Evolutionary conservation across 2,888 invertebrate genomes (phyloP).

Genomic region (Silvanus unidentatus): DNA sequence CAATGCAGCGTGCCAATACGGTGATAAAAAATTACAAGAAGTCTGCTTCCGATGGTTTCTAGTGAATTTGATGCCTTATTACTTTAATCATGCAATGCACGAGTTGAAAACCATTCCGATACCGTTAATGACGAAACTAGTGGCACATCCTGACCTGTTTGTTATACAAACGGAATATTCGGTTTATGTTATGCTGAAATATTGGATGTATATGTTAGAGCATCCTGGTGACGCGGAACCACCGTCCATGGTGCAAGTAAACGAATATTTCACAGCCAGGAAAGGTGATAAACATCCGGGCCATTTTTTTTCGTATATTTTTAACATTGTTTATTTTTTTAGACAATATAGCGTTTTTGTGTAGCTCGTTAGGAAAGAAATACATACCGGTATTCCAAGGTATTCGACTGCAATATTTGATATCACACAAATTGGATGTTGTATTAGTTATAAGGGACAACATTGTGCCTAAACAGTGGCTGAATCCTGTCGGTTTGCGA

Average conservation of each 20-base stretch:
- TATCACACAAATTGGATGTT: conserved; percentile 65
- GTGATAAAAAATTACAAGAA: conserved; percentile 56
- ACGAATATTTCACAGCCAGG: conserved; percentile 45
- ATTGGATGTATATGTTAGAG: conserved; percentile 59
- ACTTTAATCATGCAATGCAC: conserved; percentile 50
- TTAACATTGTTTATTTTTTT: too few species aligned
- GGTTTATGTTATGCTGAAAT: conserved; percentile 62
- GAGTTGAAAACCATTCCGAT: conserved; percentile 58
- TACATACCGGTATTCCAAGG: conserved; percentile 59
- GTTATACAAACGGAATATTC: conserved; percentile 77
- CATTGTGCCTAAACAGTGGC: conserved; percentile 64
- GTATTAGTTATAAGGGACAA: conserved; percentile 61
- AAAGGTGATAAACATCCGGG: conserved; percentile 37
- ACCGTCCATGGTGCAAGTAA: conserved; percentile 34
- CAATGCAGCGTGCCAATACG: conserved; percentile 63
- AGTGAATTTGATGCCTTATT: conserved; percentile 60
- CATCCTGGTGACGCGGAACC: conserved; percentile 36
- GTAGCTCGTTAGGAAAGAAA: conserved; percentile 53
- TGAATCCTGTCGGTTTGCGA: conserved; percentile 57
- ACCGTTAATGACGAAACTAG: conserved; percentile 60
- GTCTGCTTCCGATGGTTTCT: conserved; percentile 64
- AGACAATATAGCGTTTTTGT: conserved; percentile 52
- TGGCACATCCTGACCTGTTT: conserved; percentile 60
- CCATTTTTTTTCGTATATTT: too few species aligned
- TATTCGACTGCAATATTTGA: conserved; percentile 61